These are phyloP conservation scores for Drosophila parabipectinata DNA, from an alignment of 1,140 invertebrate genomes.

Conservation along the genomic window DNA sequence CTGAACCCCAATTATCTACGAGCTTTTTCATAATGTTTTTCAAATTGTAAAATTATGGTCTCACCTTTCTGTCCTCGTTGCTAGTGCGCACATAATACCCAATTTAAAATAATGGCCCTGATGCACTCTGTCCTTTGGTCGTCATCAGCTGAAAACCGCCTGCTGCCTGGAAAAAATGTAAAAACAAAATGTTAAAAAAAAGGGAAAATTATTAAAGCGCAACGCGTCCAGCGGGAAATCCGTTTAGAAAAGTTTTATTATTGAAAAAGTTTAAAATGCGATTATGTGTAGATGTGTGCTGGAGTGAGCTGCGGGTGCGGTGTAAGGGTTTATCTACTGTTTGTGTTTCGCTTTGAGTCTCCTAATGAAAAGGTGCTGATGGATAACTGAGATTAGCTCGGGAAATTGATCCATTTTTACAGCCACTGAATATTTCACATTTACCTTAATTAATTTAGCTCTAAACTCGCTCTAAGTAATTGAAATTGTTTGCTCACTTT, in stretches of 20 bases:
- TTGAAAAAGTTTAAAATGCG: slow-evolving; percentile 82
- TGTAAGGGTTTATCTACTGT: slow-evolving; percentile 13
- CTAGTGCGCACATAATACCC: slow-evolving; percentile 76
- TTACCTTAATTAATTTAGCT: slow-evolving; percentile 39
- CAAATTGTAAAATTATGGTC: not conserved
- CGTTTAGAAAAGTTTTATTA: slow-evolving; percentile 81
- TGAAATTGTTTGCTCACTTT: slow-evolving; percentile 7
- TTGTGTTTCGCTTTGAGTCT: slow-evolving; percentile 10
- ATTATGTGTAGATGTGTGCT: slow-evolving; percentile 73
- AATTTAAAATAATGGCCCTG: slow-evolving; percentile 78
- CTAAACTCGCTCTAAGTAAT: slow-evolving; percentile 10
- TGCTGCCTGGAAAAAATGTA: slow-evolving; percentile 49
- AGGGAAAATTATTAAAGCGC: slow-evolving; percentile 75
- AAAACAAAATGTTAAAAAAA: slow-evolving; percentile 30
- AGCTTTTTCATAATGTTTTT: too few relatives aligned
- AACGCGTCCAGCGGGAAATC: slow-evolving; percentile 78
- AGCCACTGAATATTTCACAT: slow-evolving; percentile 19
- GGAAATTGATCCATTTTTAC: slow-evolving; percentile 31
- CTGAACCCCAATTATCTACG: too few relatives aligned
- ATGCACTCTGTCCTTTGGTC: slow-evolving; percentile 75
- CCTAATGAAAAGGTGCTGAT: slow-evolving; percentile 36
- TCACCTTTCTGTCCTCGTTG: slow-evolving; percentile 62
- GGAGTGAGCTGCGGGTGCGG: slow-evolving; percentile 1
- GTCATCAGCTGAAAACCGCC: slow-evolving; percentile 41
- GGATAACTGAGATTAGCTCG: slow-evolving; percentile 56